Conservation (phyloP, 64 coral and sea anemone species). For the Catalaphyllia jardinei region DNA sequence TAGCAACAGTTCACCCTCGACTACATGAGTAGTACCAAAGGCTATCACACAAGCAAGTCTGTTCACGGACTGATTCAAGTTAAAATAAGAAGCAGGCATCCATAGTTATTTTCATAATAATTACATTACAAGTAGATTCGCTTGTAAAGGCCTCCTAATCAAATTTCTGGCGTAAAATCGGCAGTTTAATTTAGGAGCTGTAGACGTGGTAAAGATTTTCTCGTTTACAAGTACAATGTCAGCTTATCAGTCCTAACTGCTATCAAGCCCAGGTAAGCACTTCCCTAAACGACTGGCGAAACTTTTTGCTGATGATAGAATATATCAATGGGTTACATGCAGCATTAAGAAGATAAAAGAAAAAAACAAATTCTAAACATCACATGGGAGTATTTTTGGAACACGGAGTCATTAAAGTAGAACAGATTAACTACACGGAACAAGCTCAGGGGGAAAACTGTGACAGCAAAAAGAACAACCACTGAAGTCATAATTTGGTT, state of each 20-base stretch:
- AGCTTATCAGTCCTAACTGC: neutral
- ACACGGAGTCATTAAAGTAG: neutral
- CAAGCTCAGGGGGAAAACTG: neutral
- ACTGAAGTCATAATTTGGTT: neutral
- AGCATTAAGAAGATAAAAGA: neutral
- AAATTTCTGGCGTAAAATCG: no score
- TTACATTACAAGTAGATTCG: no score
- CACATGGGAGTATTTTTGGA: neutral
- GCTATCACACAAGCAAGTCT: no score
- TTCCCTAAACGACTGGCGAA: slow-evolving; percentile 7
- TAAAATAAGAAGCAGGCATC: no score
- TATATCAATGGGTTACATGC: slow-evolving; percentile 3
- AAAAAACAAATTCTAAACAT: neutral
- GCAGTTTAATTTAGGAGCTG: no score
- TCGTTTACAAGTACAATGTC: neutral
- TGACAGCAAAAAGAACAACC: neutral
- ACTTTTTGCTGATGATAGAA: neutral
- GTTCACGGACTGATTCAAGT: no score
- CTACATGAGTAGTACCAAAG: no score
- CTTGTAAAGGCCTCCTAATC: no score
- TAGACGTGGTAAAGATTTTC: no score
- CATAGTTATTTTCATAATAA: no score
- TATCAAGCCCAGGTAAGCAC: neutral
- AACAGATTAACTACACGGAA: neutral
- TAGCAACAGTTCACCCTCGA: no score